Evolutionary conservation across 2,113 vertebrate species (phyloP).

Genomic region (Neogale vison): DNA sequence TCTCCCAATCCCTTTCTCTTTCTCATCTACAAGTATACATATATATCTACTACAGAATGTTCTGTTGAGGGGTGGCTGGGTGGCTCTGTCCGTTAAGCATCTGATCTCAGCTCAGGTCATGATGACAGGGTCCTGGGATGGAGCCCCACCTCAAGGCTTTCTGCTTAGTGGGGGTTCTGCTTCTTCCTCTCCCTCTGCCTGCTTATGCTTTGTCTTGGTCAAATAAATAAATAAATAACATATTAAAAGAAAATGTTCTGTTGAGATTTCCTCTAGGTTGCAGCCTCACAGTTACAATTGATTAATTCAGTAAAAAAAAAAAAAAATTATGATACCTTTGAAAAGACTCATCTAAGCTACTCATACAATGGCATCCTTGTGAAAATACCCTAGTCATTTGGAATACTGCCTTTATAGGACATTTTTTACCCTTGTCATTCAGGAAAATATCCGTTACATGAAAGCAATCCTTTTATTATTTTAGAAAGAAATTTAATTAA

Average conservation of each 20-base stretch:
- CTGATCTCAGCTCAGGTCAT: not conserved
- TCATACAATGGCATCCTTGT: not conserved
- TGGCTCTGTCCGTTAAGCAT: not conserved
- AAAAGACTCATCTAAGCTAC: not conserved
- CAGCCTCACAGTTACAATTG: not conserved
- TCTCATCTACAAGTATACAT: not conserved
- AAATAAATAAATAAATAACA: not conserved
- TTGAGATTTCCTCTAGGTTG: not conserved
- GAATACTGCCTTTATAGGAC: not conserved
- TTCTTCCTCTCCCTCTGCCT: not conserved
- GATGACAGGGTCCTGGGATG: not conserved
- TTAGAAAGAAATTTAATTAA: conserved; percentile 21
- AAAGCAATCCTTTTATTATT: not conserved
- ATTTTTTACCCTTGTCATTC: not conserved
- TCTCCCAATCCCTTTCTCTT: not conserved
- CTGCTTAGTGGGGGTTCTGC: not conserved
- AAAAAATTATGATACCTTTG: not conserved
- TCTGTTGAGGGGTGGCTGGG: not conserved
- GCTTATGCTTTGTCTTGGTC: not conserved
- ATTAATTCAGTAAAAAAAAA: not conserved
- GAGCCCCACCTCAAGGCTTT: not conserved
- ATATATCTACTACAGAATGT: not conserved
- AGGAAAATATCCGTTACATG: not conserved
- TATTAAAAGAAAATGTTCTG: not conserved
- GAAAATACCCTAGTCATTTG: not conserved